Conservation (phyloP, 1,140 invertebrate species). For the Camponotus vicinus region DNA sequence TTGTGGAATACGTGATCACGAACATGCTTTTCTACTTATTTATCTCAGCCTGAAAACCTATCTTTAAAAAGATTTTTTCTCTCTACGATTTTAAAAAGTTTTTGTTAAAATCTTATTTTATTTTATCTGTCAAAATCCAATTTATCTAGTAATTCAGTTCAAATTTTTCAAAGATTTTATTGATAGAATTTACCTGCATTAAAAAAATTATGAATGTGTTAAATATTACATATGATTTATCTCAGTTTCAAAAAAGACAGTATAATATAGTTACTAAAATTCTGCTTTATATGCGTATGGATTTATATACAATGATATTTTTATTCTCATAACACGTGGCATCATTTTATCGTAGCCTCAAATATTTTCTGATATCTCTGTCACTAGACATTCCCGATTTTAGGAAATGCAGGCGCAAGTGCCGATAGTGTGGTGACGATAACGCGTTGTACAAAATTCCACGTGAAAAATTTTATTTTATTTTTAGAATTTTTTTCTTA, state of each 20-base stretch:
- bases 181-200: not conserved
- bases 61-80: not conserved
- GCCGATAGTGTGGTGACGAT: not conserved
- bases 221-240: not conserved
- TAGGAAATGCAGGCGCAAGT: constrained; percentile 5
- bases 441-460: not conserved
- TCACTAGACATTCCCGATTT: not conserved
- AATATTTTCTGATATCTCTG: not conserved
- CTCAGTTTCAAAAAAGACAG: not conserved
- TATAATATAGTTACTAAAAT: not conserved
- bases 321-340: not conserved
- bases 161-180: not conserved
- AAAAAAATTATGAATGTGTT: not conserved
- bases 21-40: not conserved
- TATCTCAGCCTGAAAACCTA: not conserved
- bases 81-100: not conserved
- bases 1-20: not conserved
- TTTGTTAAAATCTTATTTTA: too few relatives aligned
- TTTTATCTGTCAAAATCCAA: not conserved
- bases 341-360: not conserved
- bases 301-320: not conserved
- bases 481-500: not conserved
- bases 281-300: not conserved
- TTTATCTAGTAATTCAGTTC: too few relatives aligned
- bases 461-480: not conserved